A percentile compares a stretch with the other conserved stretches of the same genome.
phyloP scores from a whole-genome alignment of 2,888 invertebrate species.

The Mythimna loreyi region DNA sequence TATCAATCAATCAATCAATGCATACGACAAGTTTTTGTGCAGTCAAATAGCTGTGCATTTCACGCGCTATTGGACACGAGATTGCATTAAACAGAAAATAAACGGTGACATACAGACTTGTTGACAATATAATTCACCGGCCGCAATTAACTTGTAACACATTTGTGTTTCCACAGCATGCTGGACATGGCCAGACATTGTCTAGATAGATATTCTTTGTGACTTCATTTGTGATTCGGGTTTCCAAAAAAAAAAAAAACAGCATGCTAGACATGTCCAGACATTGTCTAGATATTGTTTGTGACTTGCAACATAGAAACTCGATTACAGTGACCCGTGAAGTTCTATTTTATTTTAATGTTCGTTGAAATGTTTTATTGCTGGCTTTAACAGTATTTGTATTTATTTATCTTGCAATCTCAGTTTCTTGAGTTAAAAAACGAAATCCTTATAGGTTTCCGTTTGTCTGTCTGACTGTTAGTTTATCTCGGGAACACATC shows the following conservation, averaged over 20 bases:
- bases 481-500: too few relatives aligned
- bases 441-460: too few relatives aligned
- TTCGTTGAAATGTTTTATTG: too few relatives aligned
- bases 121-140: slow-evolving; percentile 35
- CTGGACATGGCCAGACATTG: too few relatives aligned
- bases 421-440: too few relatives aligned
- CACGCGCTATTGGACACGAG: slow-evolving; percentile 17
- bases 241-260: too few relatives aligned
- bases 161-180: neutral
- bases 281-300: neutral
- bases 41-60: slow-evolving; percentile 10
- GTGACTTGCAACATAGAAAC: neutral
- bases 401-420: too few relatives aligned
- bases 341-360: too few relatives aligned
- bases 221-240: too few relatives aligned
- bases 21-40: neutral
- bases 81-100: slow-evolving; percentile 17
- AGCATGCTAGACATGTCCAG: neutral
- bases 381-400: too few relatives aligned
- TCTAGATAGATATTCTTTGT: neutral
- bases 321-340: too few relatives aligned
- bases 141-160: slow-evolving; percentile 17
- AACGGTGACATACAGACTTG: slow-evolving; percentile 25
- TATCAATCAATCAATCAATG: neutral
- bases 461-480: too few relatives aligned